Conservation (phyloP, 1,140 invertebrate species). For the Probaryconus sp. region DNA sequence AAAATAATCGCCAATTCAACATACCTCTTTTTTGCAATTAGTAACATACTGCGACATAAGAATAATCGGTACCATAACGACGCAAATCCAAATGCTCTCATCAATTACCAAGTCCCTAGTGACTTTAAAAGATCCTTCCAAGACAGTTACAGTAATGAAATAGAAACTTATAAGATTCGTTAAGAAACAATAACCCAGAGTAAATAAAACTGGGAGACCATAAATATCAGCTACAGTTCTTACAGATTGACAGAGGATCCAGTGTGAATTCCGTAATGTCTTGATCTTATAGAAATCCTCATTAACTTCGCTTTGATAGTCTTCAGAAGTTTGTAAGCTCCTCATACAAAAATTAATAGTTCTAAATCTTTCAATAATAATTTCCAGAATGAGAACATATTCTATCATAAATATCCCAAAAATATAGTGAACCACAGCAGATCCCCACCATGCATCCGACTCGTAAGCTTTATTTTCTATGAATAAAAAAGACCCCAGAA, state of each 20-base stretch:
- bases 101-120: conserved; percentile 3
- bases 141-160: conserved; percentile 37
- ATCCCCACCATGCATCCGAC: conserved; percentile 26
- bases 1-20: conserved; percentile 4
- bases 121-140: conserved; percentile 3
- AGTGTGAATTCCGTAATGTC: conserved; percentile 15
- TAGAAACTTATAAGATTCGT: conserved; percentile 51
- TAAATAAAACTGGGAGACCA: conserved; percentile 28
- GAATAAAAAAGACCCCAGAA: conserved; percentile 23
- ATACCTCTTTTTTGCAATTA: conserved; percentile 44
- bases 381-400: conserved; percentile 24
- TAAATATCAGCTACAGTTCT: conserved; percentile 48
- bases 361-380: conserved; percentile 13
- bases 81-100: conserved; percentile 30
- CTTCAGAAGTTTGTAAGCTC: background rate
- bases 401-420: conserved; percentile 37
- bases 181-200: conserved; percentile 32
- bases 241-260: conserved; percentile 10
- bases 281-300: background rate
- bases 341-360: conserved; percentile 7
- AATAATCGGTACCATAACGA: conserved; percentile 29
- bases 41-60: conserved; percentile 42
- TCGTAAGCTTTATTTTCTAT: conserved; percentile 26
- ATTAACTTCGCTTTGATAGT: no score
- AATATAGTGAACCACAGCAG: conserved; percentile 25